phyloP scores from a whole-genome alignment of 2,888 invertebrate species.

The Myopa tessellatipennis region DNA sequence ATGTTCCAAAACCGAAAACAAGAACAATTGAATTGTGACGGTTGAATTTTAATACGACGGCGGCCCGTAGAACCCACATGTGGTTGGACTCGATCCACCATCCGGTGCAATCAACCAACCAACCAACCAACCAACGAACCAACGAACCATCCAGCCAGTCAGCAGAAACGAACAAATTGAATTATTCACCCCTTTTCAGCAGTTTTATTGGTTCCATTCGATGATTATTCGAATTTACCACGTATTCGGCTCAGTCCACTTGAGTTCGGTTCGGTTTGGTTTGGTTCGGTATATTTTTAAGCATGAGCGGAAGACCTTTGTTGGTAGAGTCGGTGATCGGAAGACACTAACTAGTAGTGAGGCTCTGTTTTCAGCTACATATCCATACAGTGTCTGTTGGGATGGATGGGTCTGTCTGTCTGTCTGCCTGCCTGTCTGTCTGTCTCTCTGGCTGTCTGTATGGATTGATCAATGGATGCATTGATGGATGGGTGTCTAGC shows the following conservation, averaged over 20 bases:
- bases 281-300: constrained; percentile 28
- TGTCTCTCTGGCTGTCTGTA: not conserved
- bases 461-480: too few species aligned
- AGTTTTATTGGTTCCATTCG: constrained; percentile 65
- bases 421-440: not conserved
- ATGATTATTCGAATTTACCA: constrained; percentile 56
- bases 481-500: too few species aligned
- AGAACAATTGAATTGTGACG: constrained; percentile 55
- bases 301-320: constrained; percentile 53
- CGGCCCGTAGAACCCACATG: constrained; percentile 23
- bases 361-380: constrained; percentile 20
- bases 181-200: constrained; percentile 41
- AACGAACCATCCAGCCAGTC: constrained; percentile 12
- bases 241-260: constrained; percentile 11
- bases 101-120: constrained; percentile 13
- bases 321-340: constrained; percentile 47
- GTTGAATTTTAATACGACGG: constrained; percentile 48
- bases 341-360: not conserved
- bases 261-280: not conserved
- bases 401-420: not conserved
- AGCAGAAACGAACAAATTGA: constrained; percentile 46
- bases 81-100: constrained; percentile 13
- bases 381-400: not conserved
- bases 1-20: constrained; percentile 59
- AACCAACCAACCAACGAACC: constrained; percentile 15